A percentile compares a stretch with the other conserved stretches of the same genome.
Evolutionary conservation across 2,888 invertebrate genomes (phyloP).

Genomic region (Idaea biselata): DNA sequence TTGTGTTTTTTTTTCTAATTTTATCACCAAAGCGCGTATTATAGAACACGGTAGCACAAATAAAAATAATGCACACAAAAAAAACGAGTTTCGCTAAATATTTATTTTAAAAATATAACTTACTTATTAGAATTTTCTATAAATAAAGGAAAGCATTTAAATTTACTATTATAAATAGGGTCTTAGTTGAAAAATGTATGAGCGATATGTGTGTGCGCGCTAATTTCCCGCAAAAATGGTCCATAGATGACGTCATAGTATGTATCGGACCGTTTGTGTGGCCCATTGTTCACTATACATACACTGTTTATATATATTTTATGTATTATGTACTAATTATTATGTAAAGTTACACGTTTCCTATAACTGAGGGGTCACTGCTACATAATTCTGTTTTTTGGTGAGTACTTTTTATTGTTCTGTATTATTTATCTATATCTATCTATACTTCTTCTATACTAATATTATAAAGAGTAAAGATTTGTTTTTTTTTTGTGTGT

Average conservation of each 20-base stretch:
- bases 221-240: background rate
- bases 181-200: constrained; percentile 42
- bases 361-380: constrained; percentile 50
- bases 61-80: constrained; percentile 13
- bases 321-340: constrained; percentile 24
- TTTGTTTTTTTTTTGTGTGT: too few species aligned
- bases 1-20: background rate
- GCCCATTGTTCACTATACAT: constrained; percentile 31
- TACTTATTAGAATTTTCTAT: constrained; percentile 36
- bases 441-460: too few species aligned
- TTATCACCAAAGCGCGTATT: constrained; percentile 7
- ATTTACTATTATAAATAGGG: constrained; percentile 50
- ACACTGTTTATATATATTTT: constrained; percentile 33
- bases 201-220: constrained; percentile 19
- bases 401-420: constrained; percentile 45
- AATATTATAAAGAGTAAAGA: too few species aligned
- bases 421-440: background rate
- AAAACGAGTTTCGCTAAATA: constrained; percentile 12
- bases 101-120: constrained; percentile 42
- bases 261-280: constrained; percentile 11
- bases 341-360: constrained; percentile 41
- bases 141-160: constrained; percentile 65
- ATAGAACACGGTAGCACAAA: background rate
- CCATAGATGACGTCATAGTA: background rate
- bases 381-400: constrained; percentile 60